Conservation (phyloP, 2,797 vertebrate species). For the Phalloptychus januarius region DNA sequence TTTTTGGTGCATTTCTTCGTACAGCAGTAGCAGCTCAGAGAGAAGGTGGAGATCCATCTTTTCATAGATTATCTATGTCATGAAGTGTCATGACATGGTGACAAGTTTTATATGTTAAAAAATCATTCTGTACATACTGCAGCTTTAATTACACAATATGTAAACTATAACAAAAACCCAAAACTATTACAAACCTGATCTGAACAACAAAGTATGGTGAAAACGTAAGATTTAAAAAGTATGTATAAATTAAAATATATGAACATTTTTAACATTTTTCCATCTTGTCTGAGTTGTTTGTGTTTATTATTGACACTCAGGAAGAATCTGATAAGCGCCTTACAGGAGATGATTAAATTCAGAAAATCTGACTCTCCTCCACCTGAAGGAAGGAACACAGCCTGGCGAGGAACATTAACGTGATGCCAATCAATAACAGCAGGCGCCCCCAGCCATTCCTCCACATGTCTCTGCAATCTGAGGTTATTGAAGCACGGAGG, state of each 20-base stretch:
- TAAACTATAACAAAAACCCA: too few relatives aligned
- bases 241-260: neutral
- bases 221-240: neutral
- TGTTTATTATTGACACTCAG: conserved; percentile 8
- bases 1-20: too few relatives aligned
- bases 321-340: conserved; percentile 13
- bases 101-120: too few relatives aligned
- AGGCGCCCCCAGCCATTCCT: conserved; percentile 23
- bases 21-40: too few relatives aligned
- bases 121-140: too few relatives aligned
- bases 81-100: too few relatives aligned
- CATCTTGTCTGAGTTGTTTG: neutral
- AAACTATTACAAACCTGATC: neutral
- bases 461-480: conserved; percentile 2
- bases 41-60: too few relatives aligned
- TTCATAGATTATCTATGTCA: too few relatives aligned
- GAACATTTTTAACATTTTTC: neutral
- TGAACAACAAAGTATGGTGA: neutral
- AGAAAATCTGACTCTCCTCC: conserved; percentile 15
- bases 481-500: conserved; percentile 21
- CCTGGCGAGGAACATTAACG: conserved; percentile 23
- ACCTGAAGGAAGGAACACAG: conserved; percentile 28
- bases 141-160: too few relatives aligned
- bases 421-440: conserved; percentile 46
- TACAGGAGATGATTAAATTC: conserved; percentile 16